Base-by-base conservation (phyloP, 2,113 vertebrate species). In the Lota lota region DNA sequence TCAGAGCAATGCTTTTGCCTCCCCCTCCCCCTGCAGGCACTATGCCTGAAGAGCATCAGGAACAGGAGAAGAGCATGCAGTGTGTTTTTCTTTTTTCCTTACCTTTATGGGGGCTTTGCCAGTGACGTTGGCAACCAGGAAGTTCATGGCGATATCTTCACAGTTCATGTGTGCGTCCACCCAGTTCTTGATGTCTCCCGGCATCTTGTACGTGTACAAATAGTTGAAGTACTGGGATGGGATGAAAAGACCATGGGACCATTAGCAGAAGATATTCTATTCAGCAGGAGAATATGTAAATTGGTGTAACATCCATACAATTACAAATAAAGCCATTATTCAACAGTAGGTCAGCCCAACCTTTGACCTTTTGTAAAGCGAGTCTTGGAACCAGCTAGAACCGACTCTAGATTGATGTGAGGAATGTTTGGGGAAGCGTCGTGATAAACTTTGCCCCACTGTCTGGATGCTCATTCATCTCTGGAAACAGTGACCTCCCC, bases 81-180 rank as follows among this genome's bases (percentile, higher is more conserved):
- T 17, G 53, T 56, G 53, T 56, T 18, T 1, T 18, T 53, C 12
- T 53, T 56, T 14, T 14, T 7, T n/a, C 53, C 16, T 17, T 87
- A 98, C 97, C 96, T 99, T 99, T 87, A 99, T 99, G 67, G 97
- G 97, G 0, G 96, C 97, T 87, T 99, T 99, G 67, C 97, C 97
- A 0, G 97, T 99, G 83, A 99, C 94, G 73, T 99, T 99, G 2
- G 97, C 96, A 72, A 99, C 97, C 18, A 99, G 91, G 82, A 99
- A 99, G 84, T 99, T 99, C 96, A 99, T 99, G 68, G 97, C 97
- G 57, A 99, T 99, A 77, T 99, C 97, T 86, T 99, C 97, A 79
- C 96, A 99, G 85, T 99, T 98, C 96, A 99, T 98, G 64, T 98
- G 96, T 7, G 95, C 94, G 21, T 98, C 97, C 76, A 99, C 97